Percentiles rank a stretch among this genome's conserved stretches.
Evolutionary conservation across 2,113 vertebrate species (phyloP).

Genomic region (Scopus umbretta): DNA sequence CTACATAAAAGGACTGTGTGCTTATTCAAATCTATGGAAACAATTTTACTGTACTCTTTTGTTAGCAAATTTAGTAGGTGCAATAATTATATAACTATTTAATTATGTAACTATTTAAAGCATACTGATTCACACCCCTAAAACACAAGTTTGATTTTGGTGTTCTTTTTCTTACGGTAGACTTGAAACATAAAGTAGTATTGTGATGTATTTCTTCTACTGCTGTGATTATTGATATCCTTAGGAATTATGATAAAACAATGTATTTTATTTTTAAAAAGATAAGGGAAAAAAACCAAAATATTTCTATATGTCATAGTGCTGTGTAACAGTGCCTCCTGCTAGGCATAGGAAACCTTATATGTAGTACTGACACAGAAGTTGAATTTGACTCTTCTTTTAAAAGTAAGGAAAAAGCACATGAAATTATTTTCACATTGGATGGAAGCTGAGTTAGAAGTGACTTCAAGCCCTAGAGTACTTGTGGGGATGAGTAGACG

Average conservation of each 20-base stretch:
- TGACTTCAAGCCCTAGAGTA: not conserved
- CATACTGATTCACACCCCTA: not conserved
- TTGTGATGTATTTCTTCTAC: not conserved
- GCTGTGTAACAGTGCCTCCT: not conserved
- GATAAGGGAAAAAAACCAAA: rapidly evolving
- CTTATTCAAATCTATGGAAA: not conserved
- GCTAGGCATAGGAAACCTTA: not conserved
- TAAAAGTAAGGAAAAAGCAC: not conserved
- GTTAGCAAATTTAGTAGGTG: not conserved
- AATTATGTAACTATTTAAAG: not conserved
- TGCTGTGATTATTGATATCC: not conserved
- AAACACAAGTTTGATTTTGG: not conserved
- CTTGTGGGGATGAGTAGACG: not conserved
- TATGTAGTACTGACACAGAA: not conserved
- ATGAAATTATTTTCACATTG: not conserved
- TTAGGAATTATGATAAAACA: not conserved
- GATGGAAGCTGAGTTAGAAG: not conserved
- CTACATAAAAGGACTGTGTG: not conserved
- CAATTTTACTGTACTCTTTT: not conserved
- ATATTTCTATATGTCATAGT: not conserved
- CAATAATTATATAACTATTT: not conserved
- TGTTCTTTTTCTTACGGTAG: not conserved
- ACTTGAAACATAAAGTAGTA: not conserved
- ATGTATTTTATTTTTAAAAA: not conserved
- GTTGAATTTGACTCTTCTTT: not conserved